Percentiles rank a stretch among this genome's conserved stretches.
phyloP scores from a whole-genome alignment of 2,113 vertebrate genomes.

The Petaurus breviceps region DNA sequence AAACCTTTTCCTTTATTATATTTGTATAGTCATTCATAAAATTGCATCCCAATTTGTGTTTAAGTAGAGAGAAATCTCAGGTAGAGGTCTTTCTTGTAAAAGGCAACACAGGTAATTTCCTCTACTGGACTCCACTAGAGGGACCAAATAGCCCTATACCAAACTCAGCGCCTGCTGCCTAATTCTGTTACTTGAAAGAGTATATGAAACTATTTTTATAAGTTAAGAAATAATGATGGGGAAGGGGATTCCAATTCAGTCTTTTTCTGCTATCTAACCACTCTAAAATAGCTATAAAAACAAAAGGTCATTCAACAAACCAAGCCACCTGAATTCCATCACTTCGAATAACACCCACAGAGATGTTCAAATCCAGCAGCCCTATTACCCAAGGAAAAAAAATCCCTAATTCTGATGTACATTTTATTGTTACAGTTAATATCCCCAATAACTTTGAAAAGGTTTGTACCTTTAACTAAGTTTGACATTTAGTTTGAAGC shows the following conservation, averaged over 20 bases:
- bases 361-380: constrained; percentile 26
- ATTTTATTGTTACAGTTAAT: constrained; percentile 50
- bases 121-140: background rate
- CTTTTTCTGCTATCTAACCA: background rate
- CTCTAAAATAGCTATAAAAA: background rate
- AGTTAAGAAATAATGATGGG: background rate
- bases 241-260: background rate
- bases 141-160: background rate
- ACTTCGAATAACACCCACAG: background rate
- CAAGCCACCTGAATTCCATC: background rate
- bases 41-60: background rate
- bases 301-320: background rate
- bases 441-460: constrained; percentile 58
- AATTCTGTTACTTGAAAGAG: background rate
- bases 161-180: background rate
- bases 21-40: background rate
- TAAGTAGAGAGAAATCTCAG: background rate
- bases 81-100: background rate
- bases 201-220: background rate
- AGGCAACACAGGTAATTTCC: background rate
- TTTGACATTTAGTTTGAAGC: constrained; percentile 81
- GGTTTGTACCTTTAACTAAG: constrained; percentile 77
- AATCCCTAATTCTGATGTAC: background rate
- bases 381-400: background rate
- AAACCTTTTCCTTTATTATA: background rate